These are phyloP conservation scores for Lithophane leautieri DNA, from an alignment of 2,888 invertebrate genomes.

Conservation along the genomic window DNA sequence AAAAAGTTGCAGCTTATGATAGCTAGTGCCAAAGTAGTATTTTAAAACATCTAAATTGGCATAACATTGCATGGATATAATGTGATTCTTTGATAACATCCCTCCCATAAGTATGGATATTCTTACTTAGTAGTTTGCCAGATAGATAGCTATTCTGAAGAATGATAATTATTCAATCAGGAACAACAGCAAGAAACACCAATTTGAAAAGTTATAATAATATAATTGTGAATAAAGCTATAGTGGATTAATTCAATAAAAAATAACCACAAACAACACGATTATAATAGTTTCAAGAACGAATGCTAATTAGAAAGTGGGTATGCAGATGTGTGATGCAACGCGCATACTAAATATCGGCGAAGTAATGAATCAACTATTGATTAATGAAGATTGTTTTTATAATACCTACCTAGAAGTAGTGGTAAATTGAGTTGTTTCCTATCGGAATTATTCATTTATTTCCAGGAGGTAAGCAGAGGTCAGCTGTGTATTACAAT, in stretches of 20 bases:
- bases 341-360: slow-evolving; percentile 37
- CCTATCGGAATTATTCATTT: slow-evolving; percentile 21
- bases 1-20: neutral
- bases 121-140: neutral
- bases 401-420: slow-evolving; percentile 24
- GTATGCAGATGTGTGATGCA: slow-evolving; percentile 52
- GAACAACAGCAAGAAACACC: neutral
- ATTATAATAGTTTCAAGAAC: slow-evolving; percentile 56
- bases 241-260: neutral
- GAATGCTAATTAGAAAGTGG: slow-evolving; percentile 53
- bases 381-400: slow-evolving; percentile 52
- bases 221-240: too few species aligned
- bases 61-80: neutral
- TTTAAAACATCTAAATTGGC: too few species aligned
- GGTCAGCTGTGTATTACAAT: neutral
- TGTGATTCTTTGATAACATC: neutral
- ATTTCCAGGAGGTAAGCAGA: neutral
- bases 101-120: neutral
- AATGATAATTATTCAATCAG: too few species aligned
- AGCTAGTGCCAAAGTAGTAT: neutral
- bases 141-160: neutral
- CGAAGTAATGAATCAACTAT: slow-evolving; percentile 33
- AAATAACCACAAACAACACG: slow-evolving; percentile 12
- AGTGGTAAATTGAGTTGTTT: slow-evolving; percentile 45
- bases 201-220: neutral